These are phyloP conservation scores for Drosophila phalerata DNA, from an alignment of 2,888 invertebrate genomes.

Conservation along the genomic window DNA sequence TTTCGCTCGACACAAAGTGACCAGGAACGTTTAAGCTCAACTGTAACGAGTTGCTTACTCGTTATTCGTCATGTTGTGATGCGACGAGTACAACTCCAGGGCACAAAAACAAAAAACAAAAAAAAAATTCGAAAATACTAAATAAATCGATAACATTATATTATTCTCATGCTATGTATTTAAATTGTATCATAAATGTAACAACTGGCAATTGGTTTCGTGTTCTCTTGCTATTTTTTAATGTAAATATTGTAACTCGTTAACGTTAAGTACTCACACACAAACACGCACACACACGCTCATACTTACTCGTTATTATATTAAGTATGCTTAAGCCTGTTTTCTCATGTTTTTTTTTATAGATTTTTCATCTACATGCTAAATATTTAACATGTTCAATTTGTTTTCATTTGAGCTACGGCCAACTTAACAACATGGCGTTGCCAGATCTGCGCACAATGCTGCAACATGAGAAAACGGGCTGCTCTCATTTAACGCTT, in stretches of 20 bases:
- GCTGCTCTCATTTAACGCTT: neutral
- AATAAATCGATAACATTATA: constrained; percentile 5
- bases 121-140: constrained; percentile 1
- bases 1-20: constrained; percentile 57
- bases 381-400: neutral
- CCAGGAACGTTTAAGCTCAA: constrained; percentile 53
- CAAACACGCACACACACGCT: neutral
- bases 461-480: constrained; percentile 4
- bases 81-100: constrained; percentile 70
- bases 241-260: constrained; percentile 43
- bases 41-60: constrained; percentile 38
- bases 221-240: constrained; percentile 26
- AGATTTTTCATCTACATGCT: neutral
- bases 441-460: constrained; percentile 2
- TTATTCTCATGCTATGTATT: constrained; percentile 19
- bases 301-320: neutral
- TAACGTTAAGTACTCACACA: constrained; percentile 25
- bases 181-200: constrained; percentile 34
- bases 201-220: constrained; percentile 52
- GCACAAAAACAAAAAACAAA: constrained; percentile 30
- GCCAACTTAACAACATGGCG: constrained; percentile 11
- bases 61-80: constrained; percentile 66
- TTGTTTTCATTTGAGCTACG: neutral
- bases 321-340: constrained; percentile 2
- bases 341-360: constrained; percentile 4